A percentile compares a stretch with the other conserved stretches of the same genome.
Conservation (phyloP, 2,888 invertebrate genomes). For the Lampropteryx suffumata region DNA sequence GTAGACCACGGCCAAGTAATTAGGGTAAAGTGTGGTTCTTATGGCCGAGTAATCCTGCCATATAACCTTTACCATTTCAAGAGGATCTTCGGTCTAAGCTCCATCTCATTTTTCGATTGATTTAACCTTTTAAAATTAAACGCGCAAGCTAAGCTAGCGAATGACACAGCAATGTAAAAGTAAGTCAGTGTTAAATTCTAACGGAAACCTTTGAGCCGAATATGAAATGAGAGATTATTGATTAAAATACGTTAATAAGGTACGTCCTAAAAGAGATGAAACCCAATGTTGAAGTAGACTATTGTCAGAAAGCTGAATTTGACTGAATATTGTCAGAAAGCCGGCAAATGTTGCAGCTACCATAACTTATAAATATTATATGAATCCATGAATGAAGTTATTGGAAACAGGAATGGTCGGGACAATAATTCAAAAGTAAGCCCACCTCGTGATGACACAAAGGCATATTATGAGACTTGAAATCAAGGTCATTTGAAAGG, state of each 20-base stretch:
- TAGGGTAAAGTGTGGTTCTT: slow-evolving; percentile 43
- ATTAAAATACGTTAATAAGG: too few relatives aligned
- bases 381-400: slow-evolving; percentile 9
- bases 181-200: slow-evolving; percentile 1
- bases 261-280: too few relatives aligned
- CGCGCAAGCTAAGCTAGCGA: slow-evolving; percentile 10
- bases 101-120: slow-evolving; percentile 30
- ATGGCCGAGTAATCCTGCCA: slow-evolving; percentile 41
- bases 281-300: too few relatives aligned
- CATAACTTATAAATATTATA: too few relatives aligned
- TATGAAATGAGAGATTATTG: too few relatives aligned
- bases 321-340: too few relatives aligned
- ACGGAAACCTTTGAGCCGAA: background rate
- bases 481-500: slow-evolving; percentile 15
- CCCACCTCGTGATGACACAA: slow-evolving; percentile 12
- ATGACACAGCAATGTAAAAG: slow-evolving; percentile 11
- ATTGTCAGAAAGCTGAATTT: too few relatives aligned
- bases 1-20: slow-evolving; percentile 38
- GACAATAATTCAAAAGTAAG: slow-evolving; percentile 11
- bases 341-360: too few relatives aligned
- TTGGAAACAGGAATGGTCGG: background rate
- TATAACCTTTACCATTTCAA: slow-evolving; percentile 37
- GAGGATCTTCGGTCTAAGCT: slow-evolving; percentile 24
- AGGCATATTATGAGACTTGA: background rate
- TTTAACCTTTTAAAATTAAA: slow-evolving; percentile 27